Evolutionary conservation across 2,797 vertebrate species (phyloP).

Genomic region (Propithecus deckenii): DNA sequence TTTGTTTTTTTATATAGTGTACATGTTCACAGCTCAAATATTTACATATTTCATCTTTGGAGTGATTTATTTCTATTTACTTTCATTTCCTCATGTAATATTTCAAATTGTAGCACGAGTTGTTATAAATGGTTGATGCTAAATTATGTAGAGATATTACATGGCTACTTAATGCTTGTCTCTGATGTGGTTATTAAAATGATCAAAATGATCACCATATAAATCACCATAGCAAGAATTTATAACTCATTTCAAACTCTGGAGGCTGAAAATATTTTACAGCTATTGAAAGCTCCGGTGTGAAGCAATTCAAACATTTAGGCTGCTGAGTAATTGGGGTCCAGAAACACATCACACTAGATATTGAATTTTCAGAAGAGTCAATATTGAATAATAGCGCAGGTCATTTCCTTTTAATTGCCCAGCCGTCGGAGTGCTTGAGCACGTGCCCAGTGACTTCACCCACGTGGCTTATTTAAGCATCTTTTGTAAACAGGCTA

Average conservation of each 20-base stretch:
- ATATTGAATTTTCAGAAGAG: neutral
- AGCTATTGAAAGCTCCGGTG: constrained; percentile 8
- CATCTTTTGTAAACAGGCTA: neutral
- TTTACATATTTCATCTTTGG: constrained; percentile 64
- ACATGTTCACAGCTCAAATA: neutral
- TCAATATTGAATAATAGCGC: neutral
- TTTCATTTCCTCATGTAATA: constrained; percentile 81
- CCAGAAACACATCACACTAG: neutral
- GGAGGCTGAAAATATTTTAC: constrained; percentile 62
- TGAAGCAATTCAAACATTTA: neutral
- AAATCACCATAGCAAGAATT: constrained; percentile 83
- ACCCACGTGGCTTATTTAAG: no score
- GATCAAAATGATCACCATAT: constrained; percentile 80
- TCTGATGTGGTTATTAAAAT: constrained; percentile 84
- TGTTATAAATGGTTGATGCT: constrained; percentile 66
- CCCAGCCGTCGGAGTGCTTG: no score
- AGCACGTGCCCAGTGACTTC: rapidly evolving
- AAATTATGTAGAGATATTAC: constrained; percentile 79
- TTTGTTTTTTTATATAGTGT: no score
- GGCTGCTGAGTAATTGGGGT: neutral
- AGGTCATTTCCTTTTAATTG: neutral
- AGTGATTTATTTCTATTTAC: constrained; percentile 83
- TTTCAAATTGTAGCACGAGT: constrained; percentile 73
- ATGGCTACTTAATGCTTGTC: constrained; percentile 71
- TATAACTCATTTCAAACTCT: constrained; percentile 67